Conservation (phyloP, 2,113 vertebrate species). For the Oncorhynchus masou region DNA sequence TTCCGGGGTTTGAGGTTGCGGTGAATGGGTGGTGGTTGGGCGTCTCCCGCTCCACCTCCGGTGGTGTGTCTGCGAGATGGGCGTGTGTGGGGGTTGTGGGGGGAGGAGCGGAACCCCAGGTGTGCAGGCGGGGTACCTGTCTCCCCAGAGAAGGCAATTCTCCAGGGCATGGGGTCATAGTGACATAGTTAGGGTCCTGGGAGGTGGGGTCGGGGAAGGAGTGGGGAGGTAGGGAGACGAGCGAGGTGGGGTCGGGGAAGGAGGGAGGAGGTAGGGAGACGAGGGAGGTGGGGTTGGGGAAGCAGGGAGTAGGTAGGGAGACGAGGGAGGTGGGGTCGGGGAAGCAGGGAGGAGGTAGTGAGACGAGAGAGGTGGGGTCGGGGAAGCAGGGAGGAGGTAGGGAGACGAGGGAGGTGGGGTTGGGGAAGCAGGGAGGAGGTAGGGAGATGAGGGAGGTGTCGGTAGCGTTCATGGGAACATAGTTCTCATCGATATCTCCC, state of each 20-base stretch:
- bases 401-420: too few species aligned
- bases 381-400: too few species aligned
- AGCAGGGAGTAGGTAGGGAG: too few species aligned
- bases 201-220: conserved; percentile 11
- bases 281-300: too few species aligned
- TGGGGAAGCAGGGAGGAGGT: conserved; percentile 6
- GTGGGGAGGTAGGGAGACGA: conserved; percentile 13
- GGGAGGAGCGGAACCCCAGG: conserved; percentile 60
- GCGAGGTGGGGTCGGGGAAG: too few species aligned
- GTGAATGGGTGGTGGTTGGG: conserved; percentile 54
- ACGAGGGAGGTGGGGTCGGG: neutral
- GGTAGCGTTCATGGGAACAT: conserved; percentile 64
- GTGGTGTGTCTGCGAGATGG: conserved; percentile 25
- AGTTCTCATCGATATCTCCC: conserved; percentile 56
- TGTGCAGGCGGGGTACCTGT: conserved; percentile 60
- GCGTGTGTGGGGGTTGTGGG: conserved; percentile 19
- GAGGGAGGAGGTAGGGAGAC: conserved; percentile 18
- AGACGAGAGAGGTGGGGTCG: neutral
- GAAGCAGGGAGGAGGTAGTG: conserved; percentile 8
- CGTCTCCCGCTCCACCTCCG: neutral
- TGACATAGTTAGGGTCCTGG: conserved; percentile 56
- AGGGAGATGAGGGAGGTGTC: conserved; percentile 24
- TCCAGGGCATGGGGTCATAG: conserved; percentile 52
- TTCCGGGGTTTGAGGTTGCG: conserved; percentile 65
- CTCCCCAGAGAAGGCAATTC: conserved; percentile 50